Conservation (phyloP, 2,113 vertebrate genomes). For the Ranitomeya imitator region DNA sequence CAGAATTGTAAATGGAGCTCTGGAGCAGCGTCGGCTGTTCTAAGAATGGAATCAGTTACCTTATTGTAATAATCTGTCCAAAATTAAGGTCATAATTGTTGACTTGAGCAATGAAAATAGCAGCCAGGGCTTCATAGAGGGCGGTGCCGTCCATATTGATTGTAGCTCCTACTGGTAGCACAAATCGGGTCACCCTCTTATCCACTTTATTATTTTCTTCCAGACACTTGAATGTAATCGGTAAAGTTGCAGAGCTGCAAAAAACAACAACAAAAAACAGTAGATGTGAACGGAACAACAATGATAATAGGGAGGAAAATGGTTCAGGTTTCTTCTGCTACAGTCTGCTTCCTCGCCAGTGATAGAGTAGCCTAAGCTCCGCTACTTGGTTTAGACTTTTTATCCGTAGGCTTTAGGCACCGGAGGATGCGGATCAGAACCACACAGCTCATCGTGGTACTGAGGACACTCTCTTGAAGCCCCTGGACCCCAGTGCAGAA, state of each 20-base stretch:
- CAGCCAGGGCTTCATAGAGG: constrained; percentile 92
- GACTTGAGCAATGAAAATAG: constrained; percentile 96
- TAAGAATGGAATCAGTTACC: constrained; percentile 69
- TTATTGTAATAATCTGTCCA: constrained; percentile 96
- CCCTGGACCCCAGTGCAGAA: no score
- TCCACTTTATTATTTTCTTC: constrained; percentile 94
- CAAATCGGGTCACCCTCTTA: constrained; percentile 92
- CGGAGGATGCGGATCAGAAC: no score
- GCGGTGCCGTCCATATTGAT: constrained; percentile 98
- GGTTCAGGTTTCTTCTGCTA: background rate
- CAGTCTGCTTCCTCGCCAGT: background rate
- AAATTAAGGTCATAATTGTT: constrained; percentile 92
- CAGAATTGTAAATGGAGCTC: background rate
- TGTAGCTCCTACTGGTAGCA: constrained; percentile 92
- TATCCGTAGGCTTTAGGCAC: no score
- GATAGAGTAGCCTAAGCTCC: background rate
- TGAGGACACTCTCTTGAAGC: no score
- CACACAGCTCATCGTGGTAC: no score
- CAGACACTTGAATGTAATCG: constrained; percentile 93
- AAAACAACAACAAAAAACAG: background rate
- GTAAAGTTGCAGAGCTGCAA: constrained; percentile 89
- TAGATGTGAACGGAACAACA: background rate
- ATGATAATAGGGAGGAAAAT: background rate
- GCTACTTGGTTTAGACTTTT: no score
- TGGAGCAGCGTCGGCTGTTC: no score